Evolutionary conservation across 2,888 invertebrate species (phyloP), one percentile per base, ranked within the genome.

Genomic region (Drosophila subsilvestris): DNA sequence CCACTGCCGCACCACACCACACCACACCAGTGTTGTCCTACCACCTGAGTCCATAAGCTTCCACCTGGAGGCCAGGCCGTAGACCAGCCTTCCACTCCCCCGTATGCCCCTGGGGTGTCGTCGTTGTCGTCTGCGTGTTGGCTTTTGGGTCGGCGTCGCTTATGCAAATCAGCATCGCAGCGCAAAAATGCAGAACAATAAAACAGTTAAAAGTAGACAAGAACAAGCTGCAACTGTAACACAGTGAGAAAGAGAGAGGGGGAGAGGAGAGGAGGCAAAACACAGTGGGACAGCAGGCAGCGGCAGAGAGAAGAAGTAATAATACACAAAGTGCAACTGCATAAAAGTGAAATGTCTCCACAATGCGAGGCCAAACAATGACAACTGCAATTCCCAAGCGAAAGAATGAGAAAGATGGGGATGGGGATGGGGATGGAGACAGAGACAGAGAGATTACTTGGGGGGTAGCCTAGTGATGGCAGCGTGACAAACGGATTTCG

Each of bases 311-410:
- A 59, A 65, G 75, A 74, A 78, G 75, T 76, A 86, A 88, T 87
- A 89, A 89, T 87, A 86, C 88, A 85, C 88, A 89, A 87, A 86
- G 85, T 86, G 85, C 85, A 86, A 87, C 85, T 86, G 85, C 85
- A 86, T 86, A 86, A 86, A 86, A 86, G 89, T 86, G 89, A 86
- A 86, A 86, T 85, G 89, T 82, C 89, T 86, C 74, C 78, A 87
- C 88, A 88, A 87, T 85, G 87, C 88, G 81, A 86, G 53, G 68
- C 74, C 63, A 67, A 51, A 71, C 71, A 67, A 72, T 57, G 54
- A 73, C 70, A 70, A 47, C 73, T 66, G 66, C 70, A 67, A 67
- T 69, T 58, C 37, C 6, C 37, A n/a, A n/a, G 75, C 62, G 63
- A 63, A 32, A 44, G 59, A 37, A 37, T 7, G 37, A n/a, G 37